Base-by-base conservation (phyloP, 2,113 vertebrate genomes). In the Austrofundulus limnaeus region DNA sequence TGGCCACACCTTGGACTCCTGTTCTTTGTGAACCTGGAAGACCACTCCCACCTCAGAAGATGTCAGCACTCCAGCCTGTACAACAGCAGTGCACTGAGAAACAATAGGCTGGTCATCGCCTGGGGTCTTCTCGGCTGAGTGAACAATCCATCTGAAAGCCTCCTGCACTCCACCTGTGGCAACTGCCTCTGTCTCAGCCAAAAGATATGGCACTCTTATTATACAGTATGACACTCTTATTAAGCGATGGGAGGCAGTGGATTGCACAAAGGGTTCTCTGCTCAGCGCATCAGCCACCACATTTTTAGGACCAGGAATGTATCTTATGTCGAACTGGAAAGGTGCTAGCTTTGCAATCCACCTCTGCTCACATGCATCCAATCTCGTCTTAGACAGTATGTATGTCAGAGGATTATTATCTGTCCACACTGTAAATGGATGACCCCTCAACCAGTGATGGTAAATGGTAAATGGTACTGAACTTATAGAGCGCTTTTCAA, bases 341-440 rank as follows among this genome's bases (percentile, higher is more conserved):
- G 53, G 34, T 3, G 20, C 53, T 1, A 56, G 20, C 2, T 58
- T 58, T 2, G 39, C 52, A 14, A 55, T 21, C 53, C 53, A 56
- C 8, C 53, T 21, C 20, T 56, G 53, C 5, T 56, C 53, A 56
- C 53, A 56, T 2, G 53, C 53, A 23, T 56, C 37, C 37, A 56
- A 5, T 1, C 37, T 4, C 0, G 53, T 2, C 8, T 56, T 56
- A 2, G 37, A 23, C n/a, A 55, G 34, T 1, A 55, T 55, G 19
- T 55, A 55, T 1, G 34, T 37, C 4, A 49, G 14, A 15, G 47
- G 21, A n/a, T n/a, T n/a, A n/a, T n/a, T n/a, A n/a, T n/a, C n/a
- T n/a, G n/a, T n/a, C n/a, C n/a, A n/a, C n/a, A n/a, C n/a, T n/a
- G n/a, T n/a, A n/a, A n/a, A n/a, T n/a, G n/a, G n/a, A n/a, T n/a